Percentiles rank a stretch among this genome's conserved stretches.
Evolutionary conservation across 2,797 vertebrate species (phyloP).

Genomic region (Borostomias antarcticus): DNA sequence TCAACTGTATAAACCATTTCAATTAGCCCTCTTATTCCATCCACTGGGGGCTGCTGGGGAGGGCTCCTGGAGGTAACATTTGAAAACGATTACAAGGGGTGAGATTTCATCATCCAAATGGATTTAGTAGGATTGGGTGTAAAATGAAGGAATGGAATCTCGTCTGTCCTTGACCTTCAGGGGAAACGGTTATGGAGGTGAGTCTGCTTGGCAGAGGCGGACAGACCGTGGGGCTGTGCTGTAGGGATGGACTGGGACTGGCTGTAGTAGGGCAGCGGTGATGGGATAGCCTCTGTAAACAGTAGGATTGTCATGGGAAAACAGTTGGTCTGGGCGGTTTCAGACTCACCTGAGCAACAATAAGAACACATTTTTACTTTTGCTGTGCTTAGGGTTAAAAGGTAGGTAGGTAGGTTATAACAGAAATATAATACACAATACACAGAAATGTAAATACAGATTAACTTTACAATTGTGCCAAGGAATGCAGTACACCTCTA

Average conservation of each 20-base stretch:
- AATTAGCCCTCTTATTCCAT: slow-evolving; percentile 16
- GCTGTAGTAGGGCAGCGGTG: background rate
- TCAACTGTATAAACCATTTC: slow-evolving; percentile 16
- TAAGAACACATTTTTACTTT: no score
- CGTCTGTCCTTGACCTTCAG: slow-evolving; percentile 51
- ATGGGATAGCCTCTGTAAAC: background rate
- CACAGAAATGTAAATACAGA: no score
- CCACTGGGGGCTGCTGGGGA: background rate
- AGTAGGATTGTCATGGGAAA: background rate
- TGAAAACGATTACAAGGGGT: slow-evolving; percentile 31
- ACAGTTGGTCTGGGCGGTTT: background rate
- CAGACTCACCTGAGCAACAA: no score
- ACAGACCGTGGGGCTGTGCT: background rate
- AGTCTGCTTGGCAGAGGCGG: slow-evolving; percentile 10
- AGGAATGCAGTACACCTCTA: no score
- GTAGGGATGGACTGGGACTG: slow-evolving; percentile 8
- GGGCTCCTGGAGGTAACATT: slow-evolving; percentile 25
- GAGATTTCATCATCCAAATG: slow-evolving; percentile 36
- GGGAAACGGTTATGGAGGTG: slow-evolving; percentile 36
- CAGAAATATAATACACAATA: no score
- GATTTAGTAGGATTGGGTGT: slow-evolving; percentile 23
- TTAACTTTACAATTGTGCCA: no score
- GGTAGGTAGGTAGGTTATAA: no score
- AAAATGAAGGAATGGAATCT: slow-evolving; percentile 37
- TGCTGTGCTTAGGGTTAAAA: no score